These are phyloP conservation scores for Caenorhabditis afra DNA, from an alignment of 2,888 invertebrate species.

Conservation along the genomic window DNA sequence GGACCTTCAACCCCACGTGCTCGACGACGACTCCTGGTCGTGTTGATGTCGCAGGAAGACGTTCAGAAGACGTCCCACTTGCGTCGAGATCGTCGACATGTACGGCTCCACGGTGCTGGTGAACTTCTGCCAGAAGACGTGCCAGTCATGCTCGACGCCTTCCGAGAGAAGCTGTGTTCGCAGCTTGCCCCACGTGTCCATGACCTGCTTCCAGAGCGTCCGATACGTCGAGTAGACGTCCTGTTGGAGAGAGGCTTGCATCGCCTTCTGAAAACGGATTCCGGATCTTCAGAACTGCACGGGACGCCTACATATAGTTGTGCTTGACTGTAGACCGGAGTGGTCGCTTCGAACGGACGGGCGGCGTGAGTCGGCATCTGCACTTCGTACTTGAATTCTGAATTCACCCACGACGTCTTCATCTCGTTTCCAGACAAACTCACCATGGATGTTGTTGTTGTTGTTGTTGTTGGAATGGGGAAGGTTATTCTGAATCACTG, in stretches of 20 bases:
- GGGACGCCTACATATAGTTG: constrained; percentile 11
- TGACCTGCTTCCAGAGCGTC: constrained; percentile 56
- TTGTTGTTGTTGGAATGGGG: too few species aligned
- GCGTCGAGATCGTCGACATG: constrained; percentile 34
- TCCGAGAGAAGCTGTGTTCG: constrained; percentile 22
- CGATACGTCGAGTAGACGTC: constrained; percentile 51
- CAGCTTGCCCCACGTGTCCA: constrained; percentile 47
- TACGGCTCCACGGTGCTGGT: constrained; percentile 48
- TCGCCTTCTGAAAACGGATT: constrained; percentile 32
- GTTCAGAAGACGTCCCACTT: constrained; percentile 42
- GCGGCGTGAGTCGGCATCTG: constrained; percentile 43
- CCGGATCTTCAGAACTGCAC: neutral
- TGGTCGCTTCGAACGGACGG: constrained; percentile 20
- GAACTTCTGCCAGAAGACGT: constrained; percentile 45
- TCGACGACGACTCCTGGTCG: constrained; percentile 27
- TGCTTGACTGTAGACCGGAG: constrained; percentile 41
- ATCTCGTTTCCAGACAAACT: too few species aligned
- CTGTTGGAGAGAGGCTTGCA: constrained; percentile 51
- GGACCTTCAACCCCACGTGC: constrained; percentile 35
- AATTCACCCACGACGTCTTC: neutral
- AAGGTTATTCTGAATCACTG: constrained; percentile 39
- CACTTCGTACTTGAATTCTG: constrained; percentile 54
- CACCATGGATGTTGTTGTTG: constrained; percentile 28
- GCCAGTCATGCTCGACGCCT: constrained; percentile 49
- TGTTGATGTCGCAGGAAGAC: constrained; percentile 50